Evolutionary conservation across 2,797 vertebrate genomes (phyloP).

Genomic region (Choloepus didactylus): DNA sequence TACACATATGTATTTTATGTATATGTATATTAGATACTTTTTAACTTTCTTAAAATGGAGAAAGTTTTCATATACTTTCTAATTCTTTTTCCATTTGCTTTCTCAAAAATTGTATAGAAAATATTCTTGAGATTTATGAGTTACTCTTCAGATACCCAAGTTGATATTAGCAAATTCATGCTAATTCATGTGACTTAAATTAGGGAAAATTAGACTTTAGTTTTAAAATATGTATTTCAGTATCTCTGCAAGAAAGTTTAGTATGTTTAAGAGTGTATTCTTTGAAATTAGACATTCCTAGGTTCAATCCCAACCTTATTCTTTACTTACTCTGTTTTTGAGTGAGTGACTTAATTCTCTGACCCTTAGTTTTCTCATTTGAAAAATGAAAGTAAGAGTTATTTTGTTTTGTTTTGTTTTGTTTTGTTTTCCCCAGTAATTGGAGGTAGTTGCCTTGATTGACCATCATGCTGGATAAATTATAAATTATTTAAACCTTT

Average conservation of each 20-base stretch:
- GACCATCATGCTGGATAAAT: not conserved
- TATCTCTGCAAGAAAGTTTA: not conserved
- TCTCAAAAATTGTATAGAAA: not conserved
- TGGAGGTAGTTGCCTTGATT: not conserved
- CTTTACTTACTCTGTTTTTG: not conserved
- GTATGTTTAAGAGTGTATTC: too few species aligned
- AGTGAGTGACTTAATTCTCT: too few species aligned
- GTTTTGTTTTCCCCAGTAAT: not conserved
- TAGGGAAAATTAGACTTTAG: not conserved
- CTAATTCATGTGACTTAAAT: slow-evolving; percentile 28
- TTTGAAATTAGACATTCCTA: not conserved
- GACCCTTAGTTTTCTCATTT: not conserved
- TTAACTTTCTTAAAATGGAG: slow-evolving; percentile 15
- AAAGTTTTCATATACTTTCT: slow-evolving; percentile 20
- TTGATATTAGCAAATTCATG: not conserved
- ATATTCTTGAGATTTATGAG: slow-evolving; percentile 40
- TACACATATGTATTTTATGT: not conserved
- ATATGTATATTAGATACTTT: not conserved
- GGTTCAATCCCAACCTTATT: not conserved
- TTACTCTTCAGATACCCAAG: not conserved
- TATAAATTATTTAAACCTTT: not conserved
- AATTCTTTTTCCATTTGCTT: slow-evolving; percentile 28
- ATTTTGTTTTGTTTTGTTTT: too few species aligned
- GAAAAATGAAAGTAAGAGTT: not conserved
- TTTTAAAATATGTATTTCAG: not conserved